These are phyloP conservation scores for Trichechus manatus DNA, from an alignment of 2,113 vertebrate genomes.

Conservation along the genomic window DNA sequence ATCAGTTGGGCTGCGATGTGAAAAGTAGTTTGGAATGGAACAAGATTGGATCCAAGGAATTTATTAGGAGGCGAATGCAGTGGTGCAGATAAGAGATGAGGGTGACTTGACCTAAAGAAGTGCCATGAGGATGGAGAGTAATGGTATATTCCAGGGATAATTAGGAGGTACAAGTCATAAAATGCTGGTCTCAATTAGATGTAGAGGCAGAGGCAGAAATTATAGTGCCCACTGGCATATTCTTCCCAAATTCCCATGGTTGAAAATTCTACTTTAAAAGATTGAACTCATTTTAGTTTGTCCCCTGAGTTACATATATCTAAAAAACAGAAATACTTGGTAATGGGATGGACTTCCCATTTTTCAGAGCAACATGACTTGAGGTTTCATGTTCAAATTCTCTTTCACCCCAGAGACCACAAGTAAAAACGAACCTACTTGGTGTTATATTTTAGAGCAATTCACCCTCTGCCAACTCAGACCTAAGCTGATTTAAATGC, in stretches of 20 bases:
- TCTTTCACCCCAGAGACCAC: not conserved
- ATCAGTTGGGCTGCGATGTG: not conserved
- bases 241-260: not conserved
- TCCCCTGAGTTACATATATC: not conserved
- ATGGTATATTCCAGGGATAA: not conserved
- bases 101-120: not conserved
- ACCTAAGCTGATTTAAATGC: slow-evolving; percentile 48
- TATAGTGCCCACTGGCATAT: not conserved
- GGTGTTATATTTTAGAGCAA: slow-evolving; percentile 33
- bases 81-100: not conserved
- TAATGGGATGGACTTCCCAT: not conserved
- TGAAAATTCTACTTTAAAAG: slow-evolving; percentile 29
- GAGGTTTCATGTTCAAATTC: not conserved
- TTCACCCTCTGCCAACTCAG: slow-evolving; percentile 36
- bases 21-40: not conserved
- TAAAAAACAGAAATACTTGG: not conserved
- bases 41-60: not conserved
- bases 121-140: not conserved
- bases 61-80: not conserved
- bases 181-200: not conserved
- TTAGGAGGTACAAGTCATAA: not conserved
- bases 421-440: slow-evolving; percentile 53
- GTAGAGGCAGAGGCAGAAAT: not conserved
- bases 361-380: not conserved
- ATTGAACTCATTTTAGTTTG: not conserved